phyloP scores from a whole-genome alignment of 2,113 vertebrate genomes.

The Pomatorhinus ruficollis region DNA sequence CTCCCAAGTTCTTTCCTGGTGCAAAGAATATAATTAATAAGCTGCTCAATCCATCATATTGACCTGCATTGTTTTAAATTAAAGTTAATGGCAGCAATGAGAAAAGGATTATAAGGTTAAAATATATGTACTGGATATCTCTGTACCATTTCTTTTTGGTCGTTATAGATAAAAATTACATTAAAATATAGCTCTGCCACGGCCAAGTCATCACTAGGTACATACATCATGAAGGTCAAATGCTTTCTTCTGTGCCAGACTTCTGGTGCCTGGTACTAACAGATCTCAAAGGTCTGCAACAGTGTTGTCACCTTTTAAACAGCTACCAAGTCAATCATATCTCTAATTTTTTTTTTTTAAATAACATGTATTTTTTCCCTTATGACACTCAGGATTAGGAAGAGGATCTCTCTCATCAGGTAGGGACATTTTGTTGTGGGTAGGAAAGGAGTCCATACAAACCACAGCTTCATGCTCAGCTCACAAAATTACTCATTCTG shows the following conservation, averaged over 20 bases:
- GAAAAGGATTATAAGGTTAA: background rate
- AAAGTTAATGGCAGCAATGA: constrained; percentile 5
- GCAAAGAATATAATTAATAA: constrained; percentile 42
- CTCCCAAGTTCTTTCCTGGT: constrained; percentile 45
- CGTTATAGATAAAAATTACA: background rate
- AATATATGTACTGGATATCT: background rate
- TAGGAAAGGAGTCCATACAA: background rate
- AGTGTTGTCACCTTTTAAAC: background rate
- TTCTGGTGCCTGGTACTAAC: background rate
- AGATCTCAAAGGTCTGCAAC: background rate
- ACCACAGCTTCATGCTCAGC: background rate
- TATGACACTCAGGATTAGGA: background rate
- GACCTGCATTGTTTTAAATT: constrained; percentile 28
- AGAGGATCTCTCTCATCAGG: background rate
- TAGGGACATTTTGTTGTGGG: background rate
- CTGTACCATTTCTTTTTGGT: background rate
- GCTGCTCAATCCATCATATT: background rate
- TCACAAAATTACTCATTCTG: background rate
- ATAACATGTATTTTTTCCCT: background rate
- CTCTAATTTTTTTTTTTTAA: background rate
- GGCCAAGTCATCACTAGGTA: background rate
- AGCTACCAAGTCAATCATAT: background rate
- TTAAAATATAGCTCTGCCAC: background rate
- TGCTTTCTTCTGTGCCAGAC: background rate
- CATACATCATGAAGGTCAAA: background rate